phyloP scores from a whole-genome alignment of 2,797 vertebrate species.

The Podargus strigoides region DNA sequence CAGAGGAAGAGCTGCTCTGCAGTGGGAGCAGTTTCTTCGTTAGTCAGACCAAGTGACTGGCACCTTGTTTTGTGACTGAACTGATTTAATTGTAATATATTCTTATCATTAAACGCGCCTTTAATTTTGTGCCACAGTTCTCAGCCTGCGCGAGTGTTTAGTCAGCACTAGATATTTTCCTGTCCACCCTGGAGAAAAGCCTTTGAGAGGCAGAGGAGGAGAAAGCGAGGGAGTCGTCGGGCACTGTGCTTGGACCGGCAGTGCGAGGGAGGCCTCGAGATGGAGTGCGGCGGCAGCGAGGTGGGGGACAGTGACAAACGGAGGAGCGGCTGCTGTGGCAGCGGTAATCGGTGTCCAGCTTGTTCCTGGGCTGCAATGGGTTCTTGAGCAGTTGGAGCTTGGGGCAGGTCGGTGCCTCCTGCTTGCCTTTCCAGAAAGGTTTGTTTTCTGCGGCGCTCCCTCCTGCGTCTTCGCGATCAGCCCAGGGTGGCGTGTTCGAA shows the following conservation, averaged over 20 bases:
- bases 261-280: neutral
- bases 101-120: neutral
- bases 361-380: accelerated
- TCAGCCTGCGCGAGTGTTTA: neutral
- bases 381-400: neutral
- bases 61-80: neutral
- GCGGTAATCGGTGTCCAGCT: too few relatives aligned
- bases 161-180: neutral
- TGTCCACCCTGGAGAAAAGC: neutral
- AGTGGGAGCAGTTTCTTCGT: neutral
- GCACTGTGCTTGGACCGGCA: neutral
- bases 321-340: neutral
- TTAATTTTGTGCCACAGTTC: neutral
- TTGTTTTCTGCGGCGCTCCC: accelerated
- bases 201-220: neutral
- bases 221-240: accelerated
- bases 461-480: accelerated
- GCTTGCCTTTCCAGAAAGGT: neutral
- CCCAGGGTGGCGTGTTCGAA: accelerated
- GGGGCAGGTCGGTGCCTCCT: neutral
- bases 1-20: neutral
- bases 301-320: accelerated
- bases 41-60: neutral
- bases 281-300: accelerated
- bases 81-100: neutral